Evolutionary conservation across 2,888 invertebrate species (phyloP).

Genomic region (Sarcophaga carnaria): DNA sequence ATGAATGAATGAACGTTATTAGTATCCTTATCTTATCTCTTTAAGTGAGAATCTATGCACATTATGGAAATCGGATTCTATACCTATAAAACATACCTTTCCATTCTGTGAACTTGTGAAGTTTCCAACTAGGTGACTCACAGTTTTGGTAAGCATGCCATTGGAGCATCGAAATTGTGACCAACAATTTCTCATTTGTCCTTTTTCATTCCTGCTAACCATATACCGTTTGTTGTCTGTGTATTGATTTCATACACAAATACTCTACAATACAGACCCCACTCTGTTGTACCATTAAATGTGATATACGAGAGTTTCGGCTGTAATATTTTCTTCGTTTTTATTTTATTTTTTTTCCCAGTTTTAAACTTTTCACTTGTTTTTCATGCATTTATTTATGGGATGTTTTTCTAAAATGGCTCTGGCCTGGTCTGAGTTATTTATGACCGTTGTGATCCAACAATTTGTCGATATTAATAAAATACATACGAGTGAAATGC

Average conservation of each 20-base stretch:
- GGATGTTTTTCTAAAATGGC: slow-evolving; percentile 25
- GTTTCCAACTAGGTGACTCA: no score
- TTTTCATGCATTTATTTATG: slow-evolving; percentile 27
- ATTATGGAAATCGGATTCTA: no score
- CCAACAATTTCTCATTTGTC: background rate
- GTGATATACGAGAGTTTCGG: slow-evolving; percentile 38
- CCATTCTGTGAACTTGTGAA: no score
- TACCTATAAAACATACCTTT: no score
- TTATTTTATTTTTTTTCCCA: background rate
- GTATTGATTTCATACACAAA: background rate
- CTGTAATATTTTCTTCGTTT: background rate
- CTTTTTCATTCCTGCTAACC: background rate
- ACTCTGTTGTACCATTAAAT: slow-evolving; percentile 14
- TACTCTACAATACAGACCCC: background rate
- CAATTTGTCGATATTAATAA: slow-evolving; percentile 57
- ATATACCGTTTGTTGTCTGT: slow-evolving; percentile 1
- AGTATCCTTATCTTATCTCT: no score
- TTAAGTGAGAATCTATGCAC: no score
- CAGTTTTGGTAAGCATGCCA: no score
- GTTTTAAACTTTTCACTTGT: background rate
- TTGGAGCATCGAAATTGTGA: no score
- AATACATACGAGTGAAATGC: background rate
- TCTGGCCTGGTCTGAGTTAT: slow-evolving; percentile 49
- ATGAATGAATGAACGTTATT: no score
- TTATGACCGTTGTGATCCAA: slow-evolving; percentile 41